These are phyloP conservation scores for Eurypyga helias DNA, from an alignment of 2,113 vertebrate genomes.

Conservation along the genomic window DNA sequence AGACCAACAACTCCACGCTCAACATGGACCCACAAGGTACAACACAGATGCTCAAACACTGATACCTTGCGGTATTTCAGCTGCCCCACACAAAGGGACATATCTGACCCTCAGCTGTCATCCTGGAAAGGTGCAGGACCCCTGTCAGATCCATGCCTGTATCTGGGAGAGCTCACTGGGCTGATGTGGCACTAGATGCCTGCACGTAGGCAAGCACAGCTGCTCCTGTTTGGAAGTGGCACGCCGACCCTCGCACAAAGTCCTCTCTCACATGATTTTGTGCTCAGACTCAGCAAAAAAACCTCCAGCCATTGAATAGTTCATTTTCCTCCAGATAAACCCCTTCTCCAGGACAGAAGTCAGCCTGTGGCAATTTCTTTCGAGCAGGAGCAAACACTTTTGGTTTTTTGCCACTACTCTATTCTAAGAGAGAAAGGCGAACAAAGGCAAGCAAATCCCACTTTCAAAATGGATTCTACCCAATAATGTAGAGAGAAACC, in stretches of 20 bases:
- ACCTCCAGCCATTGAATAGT: background rate
- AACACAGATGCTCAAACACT: background rate
- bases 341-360: background rate
- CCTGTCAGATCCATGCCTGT: background rate
- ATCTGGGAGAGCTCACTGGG: rapidly evolving
- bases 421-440: background rate
- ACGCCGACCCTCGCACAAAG: background rate
- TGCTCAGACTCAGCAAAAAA: background rate
- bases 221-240: background rate
- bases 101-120: background rate
- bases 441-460: background rate
- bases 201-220: rapidly evolving
- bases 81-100: background rate
- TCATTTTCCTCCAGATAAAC: background rate
- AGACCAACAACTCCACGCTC: background rate
- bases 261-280: background rate
- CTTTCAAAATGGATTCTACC: background rate
- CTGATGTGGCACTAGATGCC: background rate
- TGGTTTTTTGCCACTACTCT: background rate
- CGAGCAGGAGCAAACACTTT: background rate
- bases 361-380: background rate
- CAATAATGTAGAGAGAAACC: background rate
- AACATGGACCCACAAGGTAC: background rate
- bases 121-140: background rate
- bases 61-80: background rate